phyloP scores from a whole-genome alignment of 2,113 vertebrate genomes.

The Festucalex cinctus region DNA sequence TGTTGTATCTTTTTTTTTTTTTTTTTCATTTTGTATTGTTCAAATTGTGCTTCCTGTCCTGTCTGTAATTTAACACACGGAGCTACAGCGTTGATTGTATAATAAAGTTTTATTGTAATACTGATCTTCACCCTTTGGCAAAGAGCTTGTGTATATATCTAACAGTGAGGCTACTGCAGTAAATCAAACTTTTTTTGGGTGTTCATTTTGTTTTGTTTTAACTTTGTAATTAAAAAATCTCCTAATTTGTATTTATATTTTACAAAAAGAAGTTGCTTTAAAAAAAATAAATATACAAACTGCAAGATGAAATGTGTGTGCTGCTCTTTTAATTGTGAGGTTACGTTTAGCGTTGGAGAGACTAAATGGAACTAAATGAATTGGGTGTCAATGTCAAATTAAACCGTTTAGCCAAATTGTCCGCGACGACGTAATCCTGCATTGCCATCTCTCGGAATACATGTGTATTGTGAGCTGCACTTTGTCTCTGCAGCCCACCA shows the following conservation, averaged over 20 bases:
- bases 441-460: conserved; percentile 58
- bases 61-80: conserved; percentile 95
- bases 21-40: conserved; percentile 69
- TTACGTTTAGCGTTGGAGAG: not conserved
- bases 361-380: conserved; percentile 10
- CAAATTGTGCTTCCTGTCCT: conserved; percentile 79
- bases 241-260: conserved; percentile 99
- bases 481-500: conserved; percentile 14
- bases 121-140: conserved; percentile 86
- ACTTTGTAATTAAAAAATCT: conserved; percentile 99
- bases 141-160: conserved; percentile 86
- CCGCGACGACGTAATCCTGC: conserved; percentile 11
- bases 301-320: conserved; percentile 81
- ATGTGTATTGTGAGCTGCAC: conserved; percentile 23
- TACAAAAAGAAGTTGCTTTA: conserved; percentile 91
- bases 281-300: conserved; percentile 82
- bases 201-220: conserved; percentile 86
- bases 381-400: conserved; percentile 21
- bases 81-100: conserved; percentile 93
- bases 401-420: conserved; percentile 26
- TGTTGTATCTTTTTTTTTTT: conserved; percentile 58
- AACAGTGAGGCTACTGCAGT: conserved; percentile 78
- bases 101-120: conserved; percentile 81
- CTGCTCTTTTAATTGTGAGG: conserved; percentile 17
- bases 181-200: conserved; percentile 82